Evolutionary conservation across 2,113 vertebrate genomes (phyloP).

Genomic region (Typhlomys cinereus): DNA sequence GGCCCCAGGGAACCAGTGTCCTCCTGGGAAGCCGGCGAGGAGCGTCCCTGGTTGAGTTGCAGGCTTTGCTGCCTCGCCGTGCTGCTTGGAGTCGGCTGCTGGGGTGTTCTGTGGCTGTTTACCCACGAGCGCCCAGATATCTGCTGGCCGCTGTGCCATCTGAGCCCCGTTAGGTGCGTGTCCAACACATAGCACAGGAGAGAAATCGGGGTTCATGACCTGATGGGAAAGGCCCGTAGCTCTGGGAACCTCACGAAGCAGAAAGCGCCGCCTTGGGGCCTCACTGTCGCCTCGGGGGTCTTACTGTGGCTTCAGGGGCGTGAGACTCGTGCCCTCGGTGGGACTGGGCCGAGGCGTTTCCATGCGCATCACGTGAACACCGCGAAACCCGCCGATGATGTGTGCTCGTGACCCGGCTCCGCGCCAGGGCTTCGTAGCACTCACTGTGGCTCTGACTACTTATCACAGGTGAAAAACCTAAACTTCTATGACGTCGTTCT

Average conservation of each 20-base stretch:
- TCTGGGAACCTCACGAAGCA: neutral
- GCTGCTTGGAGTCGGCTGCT: neutral
- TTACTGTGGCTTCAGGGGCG: no score
- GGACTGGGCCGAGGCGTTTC: no score
- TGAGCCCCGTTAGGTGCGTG: neutral
- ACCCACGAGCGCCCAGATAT: neutral
- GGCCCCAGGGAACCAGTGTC: no score
- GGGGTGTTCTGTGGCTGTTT: neutral
- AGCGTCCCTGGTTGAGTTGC: no score
- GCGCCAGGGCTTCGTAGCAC: slow-evolving; percentile 48
- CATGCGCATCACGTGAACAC: slow-evolving; percentile 17
- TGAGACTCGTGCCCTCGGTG: no score
- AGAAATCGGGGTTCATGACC: neutral
- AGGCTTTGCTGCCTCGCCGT: neutral
- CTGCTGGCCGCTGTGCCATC: neutral
- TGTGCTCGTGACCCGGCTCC: neutral
- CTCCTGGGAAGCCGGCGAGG: no score
- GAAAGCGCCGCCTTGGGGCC: neutral
- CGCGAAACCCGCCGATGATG: neutral
- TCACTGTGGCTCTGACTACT: slow-evolving; percentile 69
- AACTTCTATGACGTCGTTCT: slow-evolving; percentile 98
- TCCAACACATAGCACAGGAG: neutral
- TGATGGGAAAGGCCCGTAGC: neutral
- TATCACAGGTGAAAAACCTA: slow-evolving; percentile 92
- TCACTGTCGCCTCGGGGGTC: no score